Percentiles rank a stretch among this genome's conserved stretches.
Evolutionary conservation across 2,113 vertebrate species (phyloP).

Genomic region (Atherinomorus stipes): DNA sequence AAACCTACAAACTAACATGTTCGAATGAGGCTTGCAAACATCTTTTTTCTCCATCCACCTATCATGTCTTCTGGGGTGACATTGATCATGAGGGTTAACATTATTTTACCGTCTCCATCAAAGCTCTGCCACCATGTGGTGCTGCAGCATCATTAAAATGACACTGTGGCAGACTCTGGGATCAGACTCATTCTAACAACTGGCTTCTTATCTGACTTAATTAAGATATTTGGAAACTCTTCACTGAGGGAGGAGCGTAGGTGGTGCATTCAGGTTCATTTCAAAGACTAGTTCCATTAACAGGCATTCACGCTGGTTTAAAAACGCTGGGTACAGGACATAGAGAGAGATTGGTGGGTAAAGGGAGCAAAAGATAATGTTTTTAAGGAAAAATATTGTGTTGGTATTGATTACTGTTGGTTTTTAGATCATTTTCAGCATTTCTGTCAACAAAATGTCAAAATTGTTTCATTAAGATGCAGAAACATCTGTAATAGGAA

Average conservation of each 20-base stretch:
- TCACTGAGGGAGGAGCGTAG: slow-evolving; percentile 1
- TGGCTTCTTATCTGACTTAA: slow-evolving; percentile 36
- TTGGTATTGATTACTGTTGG: background rate
- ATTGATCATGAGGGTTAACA: background rate
- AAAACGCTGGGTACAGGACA: background rate
- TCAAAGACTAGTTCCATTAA: slow-evolving; percentile 8
- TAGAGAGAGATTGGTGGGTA: background rate
- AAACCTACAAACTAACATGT: no score
- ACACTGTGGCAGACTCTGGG: background rate
- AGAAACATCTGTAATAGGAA: no score
- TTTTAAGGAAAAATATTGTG: background rate
- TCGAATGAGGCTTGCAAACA: no score
- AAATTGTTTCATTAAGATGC: no score
- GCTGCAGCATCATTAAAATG: slow-evolving; percentile 39
- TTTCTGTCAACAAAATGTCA: no score
- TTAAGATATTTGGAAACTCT: slow-evolving; percentile 30
- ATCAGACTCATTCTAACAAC: slow-evolving; percentile 16
- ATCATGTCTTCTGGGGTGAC: background rate
- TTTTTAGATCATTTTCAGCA: background rate
- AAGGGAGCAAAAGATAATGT: background rate
- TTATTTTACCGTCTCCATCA: background rate
- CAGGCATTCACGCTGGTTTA: background rate
- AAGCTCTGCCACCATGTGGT: slow-evolving; percentile 62
- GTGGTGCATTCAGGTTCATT: background rate
- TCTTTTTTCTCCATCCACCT: no score